Evolutionary conservation across 2,113 vertebrate genomes (phyloP), one percentile per base, ranked within the genome.

Genomic region (Crotalus tigris): DNA sequence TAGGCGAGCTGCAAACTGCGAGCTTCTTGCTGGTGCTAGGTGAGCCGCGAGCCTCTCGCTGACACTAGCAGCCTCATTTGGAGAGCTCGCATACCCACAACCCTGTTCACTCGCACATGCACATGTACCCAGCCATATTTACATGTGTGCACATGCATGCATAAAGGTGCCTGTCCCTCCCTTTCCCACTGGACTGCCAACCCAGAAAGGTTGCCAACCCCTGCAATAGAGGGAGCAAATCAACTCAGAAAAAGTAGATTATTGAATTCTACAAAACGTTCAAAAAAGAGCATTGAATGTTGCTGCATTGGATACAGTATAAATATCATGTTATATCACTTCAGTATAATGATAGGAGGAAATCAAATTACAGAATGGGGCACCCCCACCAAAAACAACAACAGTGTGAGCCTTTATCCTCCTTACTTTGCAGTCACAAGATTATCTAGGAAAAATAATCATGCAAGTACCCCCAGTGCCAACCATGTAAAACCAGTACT

Each of bases 171-270:
- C 8, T 51, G 8, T 9, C 8, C 49, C 8, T 51, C 49, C 49
- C 49, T 51, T 51, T 51, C 49, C 49, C 49, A 51, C 49, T 8
- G 1, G 49, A 8, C 49, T 51, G 49, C 49, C 49, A 51, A 51
- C 49, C 49, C 49, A 51, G 49, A 51, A 51, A 51, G 49, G 49
- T 51, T 51, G 8, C 49, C 7, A 7, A 51, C 49, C 49, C 49
- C 49, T 51, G 49, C 49, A 51, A 1, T 51, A 93, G 21, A 93
- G 7, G 58, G 21, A 95, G 11, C 2, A 51, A 29, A 49, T 58
- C 46, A 29, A 58, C 54, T 93, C 49, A 2, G 92, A 75, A 93
- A 90, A 91, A 53, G 46, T 92, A 88, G 44, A 15, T 17, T 93
- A 33, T 0, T 89, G 12, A 94, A 49, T 86, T 39, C 85, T 51